Evolutionary conservation across 2,113 vertebrate species (phyloP), one percentile per base, ranked within the genome.

Genomic region (Pagrus major): DNA sequence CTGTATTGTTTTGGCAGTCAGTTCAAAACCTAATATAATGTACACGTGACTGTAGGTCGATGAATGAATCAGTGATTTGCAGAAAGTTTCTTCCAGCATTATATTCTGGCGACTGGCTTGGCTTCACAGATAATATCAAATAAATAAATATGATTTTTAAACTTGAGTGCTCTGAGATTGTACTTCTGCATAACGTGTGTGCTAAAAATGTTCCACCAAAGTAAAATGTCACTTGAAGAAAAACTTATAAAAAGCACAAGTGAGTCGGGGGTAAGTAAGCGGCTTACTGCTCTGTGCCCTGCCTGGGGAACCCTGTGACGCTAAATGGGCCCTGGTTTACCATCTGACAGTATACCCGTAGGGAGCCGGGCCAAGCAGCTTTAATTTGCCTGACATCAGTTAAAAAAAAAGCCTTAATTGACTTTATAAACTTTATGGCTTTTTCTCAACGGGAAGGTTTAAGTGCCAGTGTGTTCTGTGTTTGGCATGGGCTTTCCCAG

Each of bases 401-500:
- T 88, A 16, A 75, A 86, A n/a, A n/a, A n/a, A 86, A 80, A 84
- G 84, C 77, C 83, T 88, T 91, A 93, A 94, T 93, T 92, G 89
- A 91, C 90, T 90, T 91, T 84, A 82, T 89, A 91, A 92, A 94
- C 85, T 89, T 93, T 83, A 85, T 78, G 61, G 82, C 86, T 86
- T 89, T 88, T 81, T 75, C 88, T 90, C 84, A 87, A 81, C 55
- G 71, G 91, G 83, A 87, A 71, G 84, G 66, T 87, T 89, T 90
- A 93, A 93, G 87, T 91, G 90, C 71, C 80, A 68, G 83, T 58
- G 78, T 80, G 83, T 69, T 85, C 66, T 52, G 85, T 89, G 75
- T 89, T 92, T 84, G 81, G 72, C 76, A 70, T 20, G 29, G 84
- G 73, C 35, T 67, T 76, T 81, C 87, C 80, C 82, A 9, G 16